Conservation (phyloP, 2,888 invertebrate genomes). For the Ecdyonurus torrentis region DNA sequence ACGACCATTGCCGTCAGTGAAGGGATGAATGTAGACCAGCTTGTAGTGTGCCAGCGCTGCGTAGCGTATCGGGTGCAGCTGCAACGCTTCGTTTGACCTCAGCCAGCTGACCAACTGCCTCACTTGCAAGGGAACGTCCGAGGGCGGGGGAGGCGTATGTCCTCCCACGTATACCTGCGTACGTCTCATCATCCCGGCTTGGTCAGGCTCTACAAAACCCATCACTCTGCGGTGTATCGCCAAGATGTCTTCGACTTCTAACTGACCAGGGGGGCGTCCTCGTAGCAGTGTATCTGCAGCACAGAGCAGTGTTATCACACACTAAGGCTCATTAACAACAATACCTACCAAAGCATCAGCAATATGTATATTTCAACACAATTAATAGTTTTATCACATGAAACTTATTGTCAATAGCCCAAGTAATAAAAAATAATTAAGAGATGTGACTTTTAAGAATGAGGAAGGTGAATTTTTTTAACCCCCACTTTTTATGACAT, state of each 20-base stretch:
- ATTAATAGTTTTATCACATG: no score
- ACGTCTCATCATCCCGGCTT: constrained; percentile 73
- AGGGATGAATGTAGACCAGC: constrained; percentile 92
- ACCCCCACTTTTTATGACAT: no score
- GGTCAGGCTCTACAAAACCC: constrained; percentile 86
- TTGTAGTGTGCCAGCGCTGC: constrained; percentile 96
- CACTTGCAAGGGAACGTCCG: constrained; percentile 67
- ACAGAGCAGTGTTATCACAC: not conserved
- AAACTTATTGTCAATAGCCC: no score
- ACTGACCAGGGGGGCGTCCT: constrained; percentile 19
- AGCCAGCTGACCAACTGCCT: constrained; percentile 82
- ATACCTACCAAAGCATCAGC: no score
- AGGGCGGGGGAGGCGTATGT: constrained; percentile 82
- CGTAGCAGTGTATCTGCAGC: not conserved
- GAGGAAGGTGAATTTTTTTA: no score
- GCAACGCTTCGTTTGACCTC: constrained; percentile 69
- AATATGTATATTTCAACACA: no score
- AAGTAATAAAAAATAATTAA: no score
- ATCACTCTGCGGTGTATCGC: constrained; percentile 85
- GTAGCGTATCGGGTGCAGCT: constrained; percentile 78
- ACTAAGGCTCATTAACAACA: no score
- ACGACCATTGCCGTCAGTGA: constrained; percentile 91
- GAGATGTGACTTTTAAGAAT: no score
- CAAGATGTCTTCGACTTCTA: constrained; percentile 60
- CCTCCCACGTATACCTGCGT: constrained; percentile 85